A percentile compares a stretch with the other conserved stretches of the same genome.
phyloP scores from a whole-genome alignment of 35 echinoderm and acorn worm genomes.

The Holothuria glaberrima region DNA sequence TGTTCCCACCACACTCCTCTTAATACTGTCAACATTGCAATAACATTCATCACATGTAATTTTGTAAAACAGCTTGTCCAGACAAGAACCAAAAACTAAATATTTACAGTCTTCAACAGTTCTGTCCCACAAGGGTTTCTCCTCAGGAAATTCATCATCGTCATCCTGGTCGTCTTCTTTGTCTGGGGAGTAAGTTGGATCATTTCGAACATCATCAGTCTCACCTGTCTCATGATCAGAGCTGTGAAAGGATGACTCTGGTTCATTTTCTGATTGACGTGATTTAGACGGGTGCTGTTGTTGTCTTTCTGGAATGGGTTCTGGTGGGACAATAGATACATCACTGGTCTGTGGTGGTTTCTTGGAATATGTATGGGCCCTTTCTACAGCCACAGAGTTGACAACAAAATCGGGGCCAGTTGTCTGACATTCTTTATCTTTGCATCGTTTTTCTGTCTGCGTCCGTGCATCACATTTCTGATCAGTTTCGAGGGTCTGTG shows the following conservation, averaged over 20 bases:
- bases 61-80: neutral
- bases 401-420: neutral
- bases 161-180: conserved; percentile 1
- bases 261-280: neutral
- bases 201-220: neutral
- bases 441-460: neutral
- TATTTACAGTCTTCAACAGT: neutral
- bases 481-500: neutral
- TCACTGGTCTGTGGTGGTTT: neutral
- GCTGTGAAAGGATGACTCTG: conserved; percentile 7
- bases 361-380: conserved; percentile 10
- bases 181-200: neutral
- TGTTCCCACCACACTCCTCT: neutral
- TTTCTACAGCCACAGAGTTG: neutral
- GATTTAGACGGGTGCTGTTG: neutral
- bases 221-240: neutral
- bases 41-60: neutral
- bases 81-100: neutral
- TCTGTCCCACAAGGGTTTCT: too few species aligned
- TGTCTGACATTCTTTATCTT: neutral
- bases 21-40: neutral
- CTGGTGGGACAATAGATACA: conserved; percentile 18
- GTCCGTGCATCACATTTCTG: conserved; percentile 1
- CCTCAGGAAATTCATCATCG: neutral
- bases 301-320: neutral